Percentiles rank a stretch among this genome's conserved stretches.
Conservation (phyloP, 1,140 invertebrate genomes). For the Caenorhabditis briggsae region DNA sequence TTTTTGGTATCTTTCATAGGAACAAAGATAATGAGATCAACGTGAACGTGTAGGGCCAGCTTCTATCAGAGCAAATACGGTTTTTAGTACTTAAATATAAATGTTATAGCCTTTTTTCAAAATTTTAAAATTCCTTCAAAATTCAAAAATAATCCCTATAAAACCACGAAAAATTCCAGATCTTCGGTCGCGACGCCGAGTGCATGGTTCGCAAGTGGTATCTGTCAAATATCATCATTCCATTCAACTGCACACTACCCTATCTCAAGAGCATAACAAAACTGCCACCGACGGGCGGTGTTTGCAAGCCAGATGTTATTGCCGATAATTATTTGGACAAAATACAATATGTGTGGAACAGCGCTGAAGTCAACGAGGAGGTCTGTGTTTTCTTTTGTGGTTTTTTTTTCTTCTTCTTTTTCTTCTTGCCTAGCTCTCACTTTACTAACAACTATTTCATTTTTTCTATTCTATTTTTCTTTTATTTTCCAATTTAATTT, state of each 20-base stretch:
- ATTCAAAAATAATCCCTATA: too few species aligned
- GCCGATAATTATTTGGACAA: slow-evolving; percentile 72
- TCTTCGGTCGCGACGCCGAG: slow-evolving; percentile 72
- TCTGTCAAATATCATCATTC: slow-evolving; percentile 70
- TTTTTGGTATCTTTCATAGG: background rate
- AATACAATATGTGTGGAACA: slow-evolving; percentile 74
- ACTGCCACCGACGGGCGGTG: slow-evolving; percentile 49
- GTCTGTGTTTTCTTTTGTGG: slow-evolving; percentile 39
- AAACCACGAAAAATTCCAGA: slow-evolving; percentile 63
- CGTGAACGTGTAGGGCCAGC: too few species aligned
- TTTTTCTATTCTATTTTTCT: background rate
- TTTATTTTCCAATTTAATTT: background rate
- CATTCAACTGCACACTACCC: slow-evolving; percentile 75
- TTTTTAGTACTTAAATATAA: too few species aligned
- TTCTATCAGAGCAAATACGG: too few species aligned
- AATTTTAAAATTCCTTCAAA: too few species aligned
- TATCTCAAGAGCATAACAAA: slow-evolving; percentile 68
- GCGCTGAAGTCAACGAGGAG: slow-evolving; percentile 72
- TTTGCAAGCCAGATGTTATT: slow-evolving; percentile 62
- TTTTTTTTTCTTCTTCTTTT: background rate
- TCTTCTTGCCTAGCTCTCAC: too few species aligned
- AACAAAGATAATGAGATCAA: background rate
- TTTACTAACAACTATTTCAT: background rate
- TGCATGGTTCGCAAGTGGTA: slow-evolving; percentile 76
- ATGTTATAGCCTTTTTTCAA: too few species aligned